phyloP scores from a whole-genome alignment of 1,140 invertebrate species.

The Pachypeltis micranthus region DNA sequence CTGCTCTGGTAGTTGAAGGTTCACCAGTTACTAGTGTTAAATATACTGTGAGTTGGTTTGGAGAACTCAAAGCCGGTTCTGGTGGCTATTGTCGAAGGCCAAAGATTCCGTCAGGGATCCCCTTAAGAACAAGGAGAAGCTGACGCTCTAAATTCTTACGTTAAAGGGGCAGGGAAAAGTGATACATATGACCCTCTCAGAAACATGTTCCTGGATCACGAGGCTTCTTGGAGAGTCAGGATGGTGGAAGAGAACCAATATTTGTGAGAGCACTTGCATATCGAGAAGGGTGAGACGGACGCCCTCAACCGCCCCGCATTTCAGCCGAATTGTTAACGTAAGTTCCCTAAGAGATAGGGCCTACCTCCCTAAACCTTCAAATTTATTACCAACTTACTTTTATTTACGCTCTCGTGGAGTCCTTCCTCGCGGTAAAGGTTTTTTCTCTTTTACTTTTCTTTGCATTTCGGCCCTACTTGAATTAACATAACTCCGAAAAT shows the following conservation, averaged over 20 bases:
- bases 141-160: background rate
- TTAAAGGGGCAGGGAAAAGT: background rate
- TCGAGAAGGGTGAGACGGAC: background rate
- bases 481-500: too few species aligned
- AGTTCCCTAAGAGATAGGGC: conserved; percentile 11
- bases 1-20: too few species aligned
- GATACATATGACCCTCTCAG: conserved; percentile 2
- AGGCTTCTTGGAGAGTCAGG: too few species aligned
- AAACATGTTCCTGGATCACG: background rate
- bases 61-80: too few species aligned
- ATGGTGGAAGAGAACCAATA: conserved; percentile 5
- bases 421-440: background rate
- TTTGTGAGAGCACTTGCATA: conserved; percentile 17
- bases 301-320: background rate
- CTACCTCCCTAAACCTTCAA: background rate
- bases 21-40: too few species aligned
- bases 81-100: too few species aligned
- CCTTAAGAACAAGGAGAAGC: too few species aligned
- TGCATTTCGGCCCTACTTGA: too few species aligned
- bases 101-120: too few species aligned
- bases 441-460: conserved; percentile 21
- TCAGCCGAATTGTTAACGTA: conserved; percentile 16
- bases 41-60: too few species aligned
- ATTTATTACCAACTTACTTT: conserved; percentile 7
- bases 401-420: background rate